Percentiles rank a stretch among this genome's conserved stretches.
Evolutionary conservation across 2,797 vertebrate genomes (phyloP).

Genomic region (Enteromius treurensis): DNA sequence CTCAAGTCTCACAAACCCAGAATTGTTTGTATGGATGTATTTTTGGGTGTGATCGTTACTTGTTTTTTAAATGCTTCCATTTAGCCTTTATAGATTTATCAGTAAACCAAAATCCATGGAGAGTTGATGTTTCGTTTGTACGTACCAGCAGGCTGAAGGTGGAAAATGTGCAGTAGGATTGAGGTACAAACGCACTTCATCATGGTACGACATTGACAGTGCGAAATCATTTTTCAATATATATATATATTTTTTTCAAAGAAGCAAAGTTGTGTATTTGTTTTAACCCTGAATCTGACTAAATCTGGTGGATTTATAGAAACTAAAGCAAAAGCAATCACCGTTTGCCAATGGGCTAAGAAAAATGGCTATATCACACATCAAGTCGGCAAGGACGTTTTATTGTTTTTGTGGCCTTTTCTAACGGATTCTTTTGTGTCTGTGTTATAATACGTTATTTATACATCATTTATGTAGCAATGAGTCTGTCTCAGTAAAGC

Average conservation of each 20-base stretch:
- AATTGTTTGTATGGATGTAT: conserved; percentile 53
- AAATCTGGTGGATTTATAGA: background rate
- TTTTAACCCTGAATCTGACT: background rate
- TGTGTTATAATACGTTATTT: conserved; percentile 10
- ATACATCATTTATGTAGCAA: conserved; percentile 34
- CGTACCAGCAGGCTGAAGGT: conserved; percentile 39
- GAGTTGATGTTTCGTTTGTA: conserved; percentile 38
- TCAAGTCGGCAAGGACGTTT: background rate
- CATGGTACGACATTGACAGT: background rate
- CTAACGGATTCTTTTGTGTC: background rate
- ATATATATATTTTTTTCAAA: too few relatives aligned
- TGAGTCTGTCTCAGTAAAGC: conserved; percentile 45
- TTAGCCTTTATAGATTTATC: conserved; percentile 65
- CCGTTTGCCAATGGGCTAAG: background rate
- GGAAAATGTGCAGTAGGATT: background rate
- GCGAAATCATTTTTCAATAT: background rate
- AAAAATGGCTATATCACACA: background rate
- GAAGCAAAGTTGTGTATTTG: background rate
- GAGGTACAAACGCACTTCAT: background rate
- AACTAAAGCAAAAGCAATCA: background rate
- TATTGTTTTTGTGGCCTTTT: conserved; percentile 23
- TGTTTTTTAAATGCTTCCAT: conserved; percentile 63
- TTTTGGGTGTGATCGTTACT: conserved; percentile 59
- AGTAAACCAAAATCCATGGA: conserved; percentile 53
- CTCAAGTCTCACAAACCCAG: conserved; percentile 11